phyloP scores from a whole-genome alignment of 2,888 invertebrate species.

The Eristalis pertinax region DNA sequence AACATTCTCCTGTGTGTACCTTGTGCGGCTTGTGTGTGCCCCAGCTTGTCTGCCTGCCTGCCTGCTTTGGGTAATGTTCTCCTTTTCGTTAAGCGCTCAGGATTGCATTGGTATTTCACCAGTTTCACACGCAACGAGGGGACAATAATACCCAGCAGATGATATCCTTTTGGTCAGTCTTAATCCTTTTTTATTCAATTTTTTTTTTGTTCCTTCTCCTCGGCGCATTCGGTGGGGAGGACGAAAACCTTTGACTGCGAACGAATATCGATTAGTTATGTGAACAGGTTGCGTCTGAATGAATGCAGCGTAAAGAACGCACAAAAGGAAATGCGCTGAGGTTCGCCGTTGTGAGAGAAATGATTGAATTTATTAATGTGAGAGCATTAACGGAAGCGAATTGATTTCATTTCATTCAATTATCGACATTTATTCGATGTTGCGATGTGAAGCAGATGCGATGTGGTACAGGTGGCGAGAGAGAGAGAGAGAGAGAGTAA shows the following conservation, averaged over 20 bases:
- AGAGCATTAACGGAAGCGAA: conserved; percentile 70
- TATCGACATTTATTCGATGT: conserved; percentile 64
- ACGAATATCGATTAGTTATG: conserved; percentile 64
- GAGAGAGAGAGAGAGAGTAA: too few relatives aligned
- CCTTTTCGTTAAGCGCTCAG: background rate
- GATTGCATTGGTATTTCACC: conserved; percentile 67
- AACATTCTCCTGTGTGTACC: conserved; percentile 59
- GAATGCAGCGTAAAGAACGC: background rate
- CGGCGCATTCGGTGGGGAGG: conserved; percentile 8
- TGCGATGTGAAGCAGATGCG: conserved; percentile 15
- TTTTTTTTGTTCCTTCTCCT: background rate
- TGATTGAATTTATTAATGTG: conserved; percentile 60
- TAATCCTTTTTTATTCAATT: conserved; percentile 56
- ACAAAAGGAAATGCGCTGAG: background rate
- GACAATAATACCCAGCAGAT: conserved; percentile 65
- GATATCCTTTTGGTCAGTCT: conserved; percentile 67
- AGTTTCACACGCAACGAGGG: conserved; percentile 62
- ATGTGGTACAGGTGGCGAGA: background rate
- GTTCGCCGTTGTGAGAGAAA: conserved; percentile 31
- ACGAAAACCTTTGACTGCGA: conserved; percentile 3
- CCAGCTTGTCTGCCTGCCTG: conserved; percentile 38
- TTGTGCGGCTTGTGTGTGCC: background rate
- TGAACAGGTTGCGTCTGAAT: conserved; percentile 53
- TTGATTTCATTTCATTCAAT: conserved; percentile 71
- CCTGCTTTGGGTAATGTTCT: conserved; percentile 42